phyloP scores from a whole-genome alignment of 2,113 vertebrate species.

The mouse (Mus musculus) region GRCm39 chr15:11909001-11909500 shows the following conservation, averaged over 20 bases:
- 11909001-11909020: no score
- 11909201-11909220: not conserved
- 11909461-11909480: not conserved
- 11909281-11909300: no score
- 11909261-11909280: not conserved
- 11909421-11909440: not conserved
- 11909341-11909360: not conserved
- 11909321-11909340: not conserved
- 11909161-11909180: not conserved
- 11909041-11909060: no score
- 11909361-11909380: not conserved
- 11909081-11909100: no score
- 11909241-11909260: not conserved
- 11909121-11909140: not conserved
- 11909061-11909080: no score
- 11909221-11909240: not conserved
- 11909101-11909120: no score
- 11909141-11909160: constrained; percentile 6
- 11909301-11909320: not conserved
- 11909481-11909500: not conserved
- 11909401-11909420: not conserved
- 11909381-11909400: not conserved
- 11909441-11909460: not conserved
- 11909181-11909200: not conserved
- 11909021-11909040: no score